These are phyloP conservation scores for Mustela lutreola DNA, from an alignment of 2,113 vertebrate species.

Conservation along the genomic window DNA sequence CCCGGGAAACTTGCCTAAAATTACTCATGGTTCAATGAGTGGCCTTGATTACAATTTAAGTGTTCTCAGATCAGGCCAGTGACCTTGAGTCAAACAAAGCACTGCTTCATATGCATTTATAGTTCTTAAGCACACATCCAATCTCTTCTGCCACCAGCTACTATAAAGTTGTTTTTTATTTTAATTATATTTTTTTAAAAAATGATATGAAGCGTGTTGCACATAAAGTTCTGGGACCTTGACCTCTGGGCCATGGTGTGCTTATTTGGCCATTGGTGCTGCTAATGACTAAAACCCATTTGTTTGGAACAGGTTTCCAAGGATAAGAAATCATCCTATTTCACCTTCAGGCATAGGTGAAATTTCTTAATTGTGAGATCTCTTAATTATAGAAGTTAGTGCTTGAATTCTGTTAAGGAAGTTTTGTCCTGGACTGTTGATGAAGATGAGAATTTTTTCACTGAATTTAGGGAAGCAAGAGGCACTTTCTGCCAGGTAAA, in stretches of 20 bases:
- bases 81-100: conserved; percentile 63
- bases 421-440: neutral
- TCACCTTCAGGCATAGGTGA: neutral
- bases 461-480: neutral
- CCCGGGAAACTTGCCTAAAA: conserved; percentile 77
- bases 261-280: neutral
- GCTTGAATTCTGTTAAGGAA: neutral
- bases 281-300: neutral
- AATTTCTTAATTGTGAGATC: neutral
- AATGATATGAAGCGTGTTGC: neutral
- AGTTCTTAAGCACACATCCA: neutral
- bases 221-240: neutral
- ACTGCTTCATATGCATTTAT: neutral
- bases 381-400: neutral
- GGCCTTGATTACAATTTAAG: conserved; percentile 66
- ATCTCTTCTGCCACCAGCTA: neutral
- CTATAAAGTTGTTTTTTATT: neutral
- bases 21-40: conserved; percentile 72
- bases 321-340: neutral
- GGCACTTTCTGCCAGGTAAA: neutral
- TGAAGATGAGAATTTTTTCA: neutral
- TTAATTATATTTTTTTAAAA: neutral
- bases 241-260: neutral
- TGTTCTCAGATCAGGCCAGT: conserved; percentile 53
- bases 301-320: conserved; percentile 11